Evolutionary conservation across 2,888 invertebrate genomes (phyloP).

Genomic region (Cataglyphis altisquamis): DNA sequence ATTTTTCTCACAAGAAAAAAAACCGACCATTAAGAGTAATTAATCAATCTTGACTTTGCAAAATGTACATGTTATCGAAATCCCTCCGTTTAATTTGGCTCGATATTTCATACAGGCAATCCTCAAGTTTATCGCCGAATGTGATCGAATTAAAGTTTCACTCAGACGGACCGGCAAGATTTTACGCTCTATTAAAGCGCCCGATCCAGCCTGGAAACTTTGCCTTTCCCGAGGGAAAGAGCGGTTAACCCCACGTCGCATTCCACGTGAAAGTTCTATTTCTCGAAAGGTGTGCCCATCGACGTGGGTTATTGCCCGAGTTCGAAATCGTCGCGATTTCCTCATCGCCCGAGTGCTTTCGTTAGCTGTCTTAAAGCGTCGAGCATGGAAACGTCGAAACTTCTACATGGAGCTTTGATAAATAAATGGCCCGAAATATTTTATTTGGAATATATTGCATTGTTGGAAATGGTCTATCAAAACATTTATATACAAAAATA

Average conservation of each 20-base stretch:
- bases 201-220: conserved; percentile 62
- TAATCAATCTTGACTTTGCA: not conserved
- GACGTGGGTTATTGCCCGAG: conserved; percentile 63
- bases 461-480: conserved; percentile 7
- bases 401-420: conserved; percentile 6
- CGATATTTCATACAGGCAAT: not conserved
- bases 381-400: conserved; percentile 2
- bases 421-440: conserved; percentile 23
- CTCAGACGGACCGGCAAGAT: conserved; percentile 63
- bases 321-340: conserved; percentile 61
- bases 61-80: not conserved
- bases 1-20: not conserved
- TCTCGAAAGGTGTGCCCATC: conserved; percentile 40
- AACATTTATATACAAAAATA: conserved; percentile 14
- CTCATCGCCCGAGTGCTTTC: conserved; percentile 29
- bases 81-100: not conserved
- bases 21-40: not conserved
- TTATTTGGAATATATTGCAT: not conserved
- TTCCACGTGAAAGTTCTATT: conserved; percentile 47
- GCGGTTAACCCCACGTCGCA: conserved; percentile 49
- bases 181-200: conserved; percentile 64
- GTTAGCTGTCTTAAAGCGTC: conserved; percentile 51
- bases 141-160: conserved; percentile 70
- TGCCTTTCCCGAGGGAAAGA: conserved; percentile 53
- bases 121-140: conserved; percentile 32